These are phyloP conservation scores for Dinomys branickii DNA, from an alignment of 2,113 vertebrate genomes.

Conservation along the genomic window DNA sequence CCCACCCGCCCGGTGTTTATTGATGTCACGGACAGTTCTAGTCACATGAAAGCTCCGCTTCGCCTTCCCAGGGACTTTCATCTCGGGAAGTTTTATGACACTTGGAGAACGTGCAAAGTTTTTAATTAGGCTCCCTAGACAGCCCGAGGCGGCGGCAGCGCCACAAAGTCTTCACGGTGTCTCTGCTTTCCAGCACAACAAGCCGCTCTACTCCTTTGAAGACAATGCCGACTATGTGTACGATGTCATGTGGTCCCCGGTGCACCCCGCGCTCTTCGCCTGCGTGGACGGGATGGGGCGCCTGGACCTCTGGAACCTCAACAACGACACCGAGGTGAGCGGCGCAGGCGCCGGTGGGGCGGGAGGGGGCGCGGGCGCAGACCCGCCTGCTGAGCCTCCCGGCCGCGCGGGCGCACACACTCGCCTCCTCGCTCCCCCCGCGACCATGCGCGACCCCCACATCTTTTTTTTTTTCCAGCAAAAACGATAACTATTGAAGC, in stretches of 20 bases:
- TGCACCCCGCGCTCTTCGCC: slow-evolving; percentile 95
- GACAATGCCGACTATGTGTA: slow-evolving; percentile 99
- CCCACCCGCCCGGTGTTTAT: slow-evolving; percentile 74
- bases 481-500: not conserved
- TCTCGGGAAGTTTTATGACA: slow-evolving; percentile 96
- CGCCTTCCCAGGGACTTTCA: slow-evolving; percentile 90
- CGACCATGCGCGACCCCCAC: not conserved
- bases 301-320: slow-evolving; percentile 98
- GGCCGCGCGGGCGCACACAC: not conserved
- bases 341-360: slow-evolving; percentile 48
- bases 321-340: slow-evolving; percentile 98
- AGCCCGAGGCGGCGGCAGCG: slow-evolving; percentile 97
- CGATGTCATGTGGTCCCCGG: slow-evolving; percentile 98
- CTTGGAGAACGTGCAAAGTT: slow-evolving; percentile 96
- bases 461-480: not conserved
- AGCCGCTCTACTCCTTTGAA: slow-evolving; percentile 99
- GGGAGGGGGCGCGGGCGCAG: not conserved
- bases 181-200: slow-evolving; percentile 94
- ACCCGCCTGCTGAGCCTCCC: not conserved
- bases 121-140: slow-evolving; percentile 98
- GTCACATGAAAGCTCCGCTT: slow-evolving; percentile 89
- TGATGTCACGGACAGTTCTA: slow-evolving; percentile 90
- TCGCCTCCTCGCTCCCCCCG: slow-evolving; percentile 56
- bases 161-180: slow-evolving; percentile 92
- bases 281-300: slow-evolving; percentile 98